These are phyloP conservation scores for Rugalucina vietnamica DNA, from an alignment of 2,888 invertebrate genomes.

Conservation along the genomic window DNA sequence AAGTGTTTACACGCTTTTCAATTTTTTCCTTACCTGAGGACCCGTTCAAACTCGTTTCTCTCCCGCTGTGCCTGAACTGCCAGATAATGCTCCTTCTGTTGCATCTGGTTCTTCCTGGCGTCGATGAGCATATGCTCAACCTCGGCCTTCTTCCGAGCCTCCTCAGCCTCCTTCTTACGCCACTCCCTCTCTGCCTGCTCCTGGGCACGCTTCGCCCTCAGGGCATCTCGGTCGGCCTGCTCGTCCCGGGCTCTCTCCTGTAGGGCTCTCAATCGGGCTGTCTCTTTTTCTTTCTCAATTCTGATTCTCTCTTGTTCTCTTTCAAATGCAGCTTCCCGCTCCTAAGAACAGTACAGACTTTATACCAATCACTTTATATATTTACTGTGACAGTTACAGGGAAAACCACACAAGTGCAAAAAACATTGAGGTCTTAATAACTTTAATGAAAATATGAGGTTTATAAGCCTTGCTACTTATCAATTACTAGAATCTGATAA, in stretches of 20 bases:
- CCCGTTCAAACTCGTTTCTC: slow-evolving; percentile 83
- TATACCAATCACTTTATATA: no score
- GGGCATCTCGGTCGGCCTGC: slow-evolving; percentile 83
- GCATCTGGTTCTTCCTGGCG: slow-evolving; percentile 82
- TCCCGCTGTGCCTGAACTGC: slow-evolving; percentile 84
- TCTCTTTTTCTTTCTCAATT: slow-evolving; percentile 84
- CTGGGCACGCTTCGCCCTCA: slow-evolving; percentile 83
- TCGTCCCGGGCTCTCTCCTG: slow-evolving; percentile 83
- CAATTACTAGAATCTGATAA: no score
- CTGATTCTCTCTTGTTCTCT: slow-evolving; percentile 82
- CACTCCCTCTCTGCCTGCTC: slow-evolving; percentile 84
- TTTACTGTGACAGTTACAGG: no score
- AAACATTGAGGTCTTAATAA: no score
- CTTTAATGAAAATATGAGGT: no score
- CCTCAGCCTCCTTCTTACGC: slow-evolving; percentile 82
- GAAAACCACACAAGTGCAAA: no score
- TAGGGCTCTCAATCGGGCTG: slow-evolving; percentile 80
- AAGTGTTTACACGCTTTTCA: no score
- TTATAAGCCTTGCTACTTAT: no score
- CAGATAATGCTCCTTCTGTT: slow-evolving; percentile 83
- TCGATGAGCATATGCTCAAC: slow-evolving; percentile 81
- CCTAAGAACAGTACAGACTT: slow-evolving; percentile 76
- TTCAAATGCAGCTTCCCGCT: slow-evolving; percentile 82
- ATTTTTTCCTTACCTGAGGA: slow-evolving; percentile 81
- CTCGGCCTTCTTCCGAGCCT: slow-evolving; percentile 80